Percentiles rank a stretch among this genome's conserved stretches.
phyloP scores from a whole-genome alignment of 2,797 vertebrate genomes.

The Danio aesculapii region DNA sequence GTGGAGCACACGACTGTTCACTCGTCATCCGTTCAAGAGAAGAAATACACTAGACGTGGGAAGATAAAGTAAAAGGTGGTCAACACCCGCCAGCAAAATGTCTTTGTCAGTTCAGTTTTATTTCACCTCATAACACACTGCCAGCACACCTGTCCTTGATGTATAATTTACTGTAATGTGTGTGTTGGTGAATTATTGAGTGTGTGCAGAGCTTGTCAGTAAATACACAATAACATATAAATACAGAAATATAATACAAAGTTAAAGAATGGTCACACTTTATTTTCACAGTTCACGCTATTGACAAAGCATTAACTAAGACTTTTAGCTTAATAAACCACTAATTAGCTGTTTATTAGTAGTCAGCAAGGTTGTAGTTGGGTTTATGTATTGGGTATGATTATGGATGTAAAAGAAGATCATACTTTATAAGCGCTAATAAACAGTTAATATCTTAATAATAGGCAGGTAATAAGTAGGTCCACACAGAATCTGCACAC shows the following conservation, averaged over 20 bases:
- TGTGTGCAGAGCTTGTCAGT: constrained; percentile 14
- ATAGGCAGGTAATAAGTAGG: no score
- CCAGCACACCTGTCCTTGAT: constrained; percentile 20
- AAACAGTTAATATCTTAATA: no score
- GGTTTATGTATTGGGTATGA: no score
- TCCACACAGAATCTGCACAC: no score
- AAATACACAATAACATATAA: neutral
- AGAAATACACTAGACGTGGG: constrained; percentile 80
- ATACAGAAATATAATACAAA: neutral
- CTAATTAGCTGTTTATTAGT: no score
- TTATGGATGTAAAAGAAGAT: no score
- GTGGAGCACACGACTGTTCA: constrained; percentile 61
- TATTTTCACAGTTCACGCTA: no score
- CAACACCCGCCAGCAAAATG: neutral
- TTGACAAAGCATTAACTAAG: no score
- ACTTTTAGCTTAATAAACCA: no score
- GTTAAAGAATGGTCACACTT: no score
- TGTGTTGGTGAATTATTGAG: constrained; percentile 45
- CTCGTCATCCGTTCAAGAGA: constrained; percentile 75
- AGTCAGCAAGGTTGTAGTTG: no score
- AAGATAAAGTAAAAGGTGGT: neutral
- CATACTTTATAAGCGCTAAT: no score
- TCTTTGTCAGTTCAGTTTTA: constrained; percentile 12
- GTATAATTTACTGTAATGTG: constrained; percentile 49
- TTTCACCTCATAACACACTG: neutral